These are phyloP conservation scores for Vanessa tameamea DNA, from an alignment of 1,140 invertebrate genomes.

Conservation along the genomic window DNA sequence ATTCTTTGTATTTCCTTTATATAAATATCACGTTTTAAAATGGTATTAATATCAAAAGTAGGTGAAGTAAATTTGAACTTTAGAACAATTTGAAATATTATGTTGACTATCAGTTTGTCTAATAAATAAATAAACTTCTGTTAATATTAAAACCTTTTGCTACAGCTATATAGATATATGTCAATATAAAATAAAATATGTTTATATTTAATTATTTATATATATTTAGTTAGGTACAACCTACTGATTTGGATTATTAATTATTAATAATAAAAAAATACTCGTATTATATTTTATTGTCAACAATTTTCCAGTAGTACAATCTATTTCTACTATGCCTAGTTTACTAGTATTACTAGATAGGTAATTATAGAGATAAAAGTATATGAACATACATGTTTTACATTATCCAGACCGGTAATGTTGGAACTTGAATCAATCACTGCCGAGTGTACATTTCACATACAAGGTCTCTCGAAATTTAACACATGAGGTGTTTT, in stretches of 20 bases:
- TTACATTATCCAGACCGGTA: conserved; percentile 38
- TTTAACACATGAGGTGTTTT: conserved; percentile 42
- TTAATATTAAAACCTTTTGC: too few species aligned
- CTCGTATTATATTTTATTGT: background rate
- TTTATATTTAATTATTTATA: too few species aligned
- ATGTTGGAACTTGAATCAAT: conserved; percentile 25
- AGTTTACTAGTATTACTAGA: background rate
- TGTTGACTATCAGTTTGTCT: too few species aligned
- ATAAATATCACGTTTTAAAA: too few species aligned
- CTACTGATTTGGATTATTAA: background rate
- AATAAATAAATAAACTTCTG: too few species aligned
- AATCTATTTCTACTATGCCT: background rate
- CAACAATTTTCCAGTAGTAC: background rate
- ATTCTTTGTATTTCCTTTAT: too few species aligned
- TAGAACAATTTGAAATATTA: too few species aligned
- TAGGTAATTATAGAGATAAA: conserved; percentile 11
- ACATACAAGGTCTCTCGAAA: conserved; percentile 39
- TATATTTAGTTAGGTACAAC: too few species aligned
- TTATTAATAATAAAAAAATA: background rate
- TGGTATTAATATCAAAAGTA: too few species aligned
- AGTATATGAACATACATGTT: conserved; percentile 41
- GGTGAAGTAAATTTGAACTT: too few species aligned
- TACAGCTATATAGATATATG: too few species aligned
- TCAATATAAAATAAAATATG: too few species aligned
- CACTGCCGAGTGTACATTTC: conserved; percentile 33